These are phyloP conservation scores for Cryptomyrus ogoouensis DNA, from an alignment of 2,113 vertebrate genomes.

Conservation along the genomic window DNA sequence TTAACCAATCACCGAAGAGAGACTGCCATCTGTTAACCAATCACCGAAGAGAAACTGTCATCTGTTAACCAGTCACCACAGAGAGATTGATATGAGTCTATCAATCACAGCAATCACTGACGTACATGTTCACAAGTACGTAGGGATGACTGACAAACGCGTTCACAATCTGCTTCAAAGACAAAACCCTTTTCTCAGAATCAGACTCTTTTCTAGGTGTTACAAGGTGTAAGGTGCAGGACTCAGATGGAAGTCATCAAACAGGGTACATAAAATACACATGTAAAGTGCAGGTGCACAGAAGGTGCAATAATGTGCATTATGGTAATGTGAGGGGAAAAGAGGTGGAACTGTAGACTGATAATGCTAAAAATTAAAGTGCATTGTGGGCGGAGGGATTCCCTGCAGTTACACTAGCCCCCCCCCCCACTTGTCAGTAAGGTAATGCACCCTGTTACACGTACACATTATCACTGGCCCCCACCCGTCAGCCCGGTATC, in stretches of 20 bases:
- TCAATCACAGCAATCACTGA: background rate
- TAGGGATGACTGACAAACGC: background rate
- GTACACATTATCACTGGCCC: background rate
- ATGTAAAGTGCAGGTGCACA: background rate
- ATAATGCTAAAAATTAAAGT: background rate
- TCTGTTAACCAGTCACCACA: background rate
- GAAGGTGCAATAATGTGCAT: background rate
- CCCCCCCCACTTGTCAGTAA: too few relatives aligned
- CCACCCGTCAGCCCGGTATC: background rate
- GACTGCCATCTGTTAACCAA: too few relatives aligned
- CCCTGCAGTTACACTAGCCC: background rate
- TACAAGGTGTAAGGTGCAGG: background rate
- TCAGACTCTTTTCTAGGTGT: background rate
- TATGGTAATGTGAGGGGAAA: too few relatives aligned
- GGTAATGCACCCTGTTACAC: background rate
- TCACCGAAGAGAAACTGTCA: too few relatives aligned
- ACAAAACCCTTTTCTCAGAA: background rate
- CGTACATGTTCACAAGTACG: background rate
- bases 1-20: too few relatives aligned
- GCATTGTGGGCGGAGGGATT: background rate
- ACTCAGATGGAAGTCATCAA: background rate
- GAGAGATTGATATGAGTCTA: background rate
- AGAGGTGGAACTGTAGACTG: background rate
- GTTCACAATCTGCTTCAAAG: background rate
- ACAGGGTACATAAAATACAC: background rate